A percentile compares a stretch with the other conserved stretches of the same genome.
Evolutionary conservation across 2,113 vertebrate genomes (phyloP).

Genomic region (Macaca mulatta): DNA sequence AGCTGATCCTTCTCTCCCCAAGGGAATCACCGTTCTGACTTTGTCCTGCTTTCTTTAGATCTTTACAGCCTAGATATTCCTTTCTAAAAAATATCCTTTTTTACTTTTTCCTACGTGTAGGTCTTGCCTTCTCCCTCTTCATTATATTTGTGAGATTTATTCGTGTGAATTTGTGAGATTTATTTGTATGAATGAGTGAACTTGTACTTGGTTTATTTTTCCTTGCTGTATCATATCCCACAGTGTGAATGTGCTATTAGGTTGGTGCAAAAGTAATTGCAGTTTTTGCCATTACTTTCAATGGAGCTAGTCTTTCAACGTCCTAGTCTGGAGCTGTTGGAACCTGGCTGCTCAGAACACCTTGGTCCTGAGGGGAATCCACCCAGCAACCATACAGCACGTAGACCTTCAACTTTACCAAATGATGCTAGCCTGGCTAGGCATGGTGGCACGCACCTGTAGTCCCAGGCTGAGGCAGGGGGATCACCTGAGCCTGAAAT

Average conservation of each 20-base stretch:
- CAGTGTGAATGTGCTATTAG: accelerated
- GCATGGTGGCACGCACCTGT: no score
- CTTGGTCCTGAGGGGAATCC: accelerated
- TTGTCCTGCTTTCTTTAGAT: background rate
- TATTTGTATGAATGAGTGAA: accelerated
- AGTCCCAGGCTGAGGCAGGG: no score
- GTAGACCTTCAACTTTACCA: background rate
- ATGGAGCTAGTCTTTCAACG: no score
- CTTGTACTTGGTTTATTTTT: accelerated
- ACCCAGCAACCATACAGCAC: accelerated
- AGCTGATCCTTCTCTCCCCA: accelerated
- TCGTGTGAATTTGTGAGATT: accelerated
- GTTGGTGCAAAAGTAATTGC: no score
- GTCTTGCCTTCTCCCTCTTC: no score
- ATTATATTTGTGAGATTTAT: accelerated
- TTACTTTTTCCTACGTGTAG: no score
- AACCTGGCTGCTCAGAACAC: accelerated
- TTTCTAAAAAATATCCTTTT: background rate
- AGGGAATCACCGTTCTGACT: accelerated
- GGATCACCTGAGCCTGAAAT: no score
- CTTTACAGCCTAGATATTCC: background rate
- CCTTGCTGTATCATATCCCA: background rate
- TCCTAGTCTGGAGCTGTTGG: accelerated
- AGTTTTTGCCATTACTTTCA: no score
- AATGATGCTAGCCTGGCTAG: no score